A percentile compares a stretch with the other conserved stretches of the same genome.
These are phyloP conservation scores for Apoderus coryli DNA, from an alignment of 2,888 invertebrate species.

Conservation along the genomic window DNA sequence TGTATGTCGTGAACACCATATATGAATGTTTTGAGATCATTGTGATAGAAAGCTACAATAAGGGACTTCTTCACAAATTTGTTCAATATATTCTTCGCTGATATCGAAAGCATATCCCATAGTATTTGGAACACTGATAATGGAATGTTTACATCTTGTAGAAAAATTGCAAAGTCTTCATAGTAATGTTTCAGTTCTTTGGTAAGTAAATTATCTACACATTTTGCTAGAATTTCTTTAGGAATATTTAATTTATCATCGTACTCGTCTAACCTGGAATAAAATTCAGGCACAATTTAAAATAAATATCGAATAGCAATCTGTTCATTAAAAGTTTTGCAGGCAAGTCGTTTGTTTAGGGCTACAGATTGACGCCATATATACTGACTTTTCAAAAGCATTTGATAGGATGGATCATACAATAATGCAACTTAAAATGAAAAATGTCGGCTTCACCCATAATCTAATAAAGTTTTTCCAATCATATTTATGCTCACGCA, in stretches of 20 bases:
- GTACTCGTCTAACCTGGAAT: constrained; percentile 16
- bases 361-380: no score
- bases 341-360: no score
- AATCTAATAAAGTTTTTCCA: no score
- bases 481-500: no score
- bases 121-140: constrained; percentile 32
- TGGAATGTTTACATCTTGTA: constrained; percentile 47
- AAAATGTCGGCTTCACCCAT: no score
- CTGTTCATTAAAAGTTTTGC: no score
- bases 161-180: constrained; percentile 48
- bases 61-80: constrained; percentile 51
- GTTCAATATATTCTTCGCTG: constrained; percentile 48
- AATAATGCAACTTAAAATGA: no score
- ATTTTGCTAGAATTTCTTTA: constrained; percentile 23
- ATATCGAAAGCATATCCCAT: constrained; percentile 33
- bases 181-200: constrained; percentile 37
- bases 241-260: constrained; percentile 11
- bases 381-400: no score
- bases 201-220: constrained; percentile 41
- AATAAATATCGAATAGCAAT: no score
- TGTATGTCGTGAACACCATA: constrained; percentile 60
- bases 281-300: constrained; percentile 5
- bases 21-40: constrained; percentile 42
- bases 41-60: constrained; percentile 46
- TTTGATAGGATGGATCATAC: no score